Conservation (phyloP, 2,888 invertebrate species). For the Erebia aethiops region DNA sequence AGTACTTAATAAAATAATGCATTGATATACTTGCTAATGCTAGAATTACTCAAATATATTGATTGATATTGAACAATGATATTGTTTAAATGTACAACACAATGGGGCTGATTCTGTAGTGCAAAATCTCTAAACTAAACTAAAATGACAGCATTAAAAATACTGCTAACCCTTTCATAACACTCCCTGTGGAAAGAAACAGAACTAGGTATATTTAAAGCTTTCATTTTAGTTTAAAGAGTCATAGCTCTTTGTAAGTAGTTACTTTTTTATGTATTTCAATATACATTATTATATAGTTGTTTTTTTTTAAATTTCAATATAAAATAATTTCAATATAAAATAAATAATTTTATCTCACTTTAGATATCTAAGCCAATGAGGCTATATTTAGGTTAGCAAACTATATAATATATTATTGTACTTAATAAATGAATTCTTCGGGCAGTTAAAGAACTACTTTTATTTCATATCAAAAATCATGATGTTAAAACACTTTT, state of each 20-base stretch:
- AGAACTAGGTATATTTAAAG: too few species aligned
- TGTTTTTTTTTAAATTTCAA: too few species aligned
- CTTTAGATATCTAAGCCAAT: neutral
- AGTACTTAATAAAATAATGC: conserved; percentile 46
- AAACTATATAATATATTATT: neutral
- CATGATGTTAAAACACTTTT: neutral
- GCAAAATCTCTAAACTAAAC: too few species aligned
- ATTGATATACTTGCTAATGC: conserved; percentile 1
- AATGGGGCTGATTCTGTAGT: too few species aligned
- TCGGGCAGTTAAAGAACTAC: neutral
- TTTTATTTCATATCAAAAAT: neutral
- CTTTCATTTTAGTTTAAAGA: too few species aligned
- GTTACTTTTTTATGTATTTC: neutral
- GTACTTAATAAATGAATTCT: neutral
- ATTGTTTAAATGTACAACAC: neutral
- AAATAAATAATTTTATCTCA: too few species aligned
- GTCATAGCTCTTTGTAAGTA: neutral
- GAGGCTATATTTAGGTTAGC: neutral
- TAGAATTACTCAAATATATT: neutral
- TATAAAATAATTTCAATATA: too few species aligned
- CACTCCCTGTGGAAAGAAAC: too few species aligned
- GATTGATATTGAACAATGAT: neutral
- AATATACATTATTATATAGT: too few species aligned
- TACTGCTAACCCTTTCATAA: too few species aligned
- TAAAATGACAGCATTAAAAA: too few species aligned